Evolutionary conservation across 2,888 invertebrate genomes (phyloP).

Genomic region (Archaeoteleia sp.): DNA sequence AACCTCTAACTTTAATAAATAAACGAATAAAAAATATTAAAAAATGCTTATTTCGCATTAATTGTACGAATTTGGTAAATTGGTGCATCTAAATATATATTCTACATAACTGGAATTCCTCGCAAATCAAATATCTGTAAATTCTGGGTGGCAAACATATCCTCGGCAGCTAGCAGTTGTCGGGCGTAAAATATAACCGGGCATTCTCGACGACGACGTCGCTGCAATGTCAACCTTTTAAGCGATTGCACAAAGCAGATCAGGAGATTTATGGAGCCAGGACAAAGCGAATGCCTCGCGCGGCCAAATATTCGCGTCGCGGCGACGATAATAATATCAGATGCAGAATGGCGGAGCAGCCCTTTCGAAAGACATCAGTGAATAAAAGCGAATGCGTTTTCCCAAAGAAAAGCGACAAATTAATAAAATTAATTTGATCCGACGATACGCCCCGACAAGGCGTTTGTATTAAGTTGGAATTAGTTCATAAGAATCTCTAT

Average conservation of each 20-base stretch:
- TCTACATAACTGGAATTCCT: too few relatives aligned
- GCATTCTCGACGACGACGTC: constrained; percentile 23
- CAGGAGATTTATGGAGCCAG: constrained; percentile 46
- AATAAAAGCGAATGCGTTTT: constrained; percentile 12
- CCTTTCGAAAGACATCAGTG: constrained; percentile 17
- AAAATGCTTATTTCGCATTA: too few relatives aligned
- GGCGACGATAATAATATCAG: constrained; percentile 45
- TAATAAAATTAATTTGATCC: constrained; percentile 43
- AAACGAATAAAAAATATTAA: too few relatives aligned
- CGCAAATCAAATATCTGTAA: constrained; percentile 32
- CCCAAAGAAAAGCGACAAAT: constrained; percentile 11
- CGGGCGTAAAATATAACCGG: constrained; percentile 25
- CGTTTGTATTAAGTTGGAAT: too few relatives aligned
- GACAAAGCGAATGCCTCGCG: constrained; percentile 23
- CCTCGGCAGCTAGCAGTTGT: constrained; percentile 10
- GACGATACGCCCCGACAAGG: too few relatives aligned
- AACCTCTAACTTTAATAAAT: too few relatives aligned
- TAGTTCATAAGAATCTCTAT: too few relatives aligned
- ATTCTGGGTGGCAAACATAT: constrained; percentile 26
- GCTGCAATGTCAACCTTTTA: constrained; percentile 30
- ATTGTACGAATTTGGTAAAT: too few relatives aligned
- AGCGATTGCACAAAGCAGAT: constrained; percentile 32
- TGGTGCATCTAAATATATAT: too few relatives aligned
- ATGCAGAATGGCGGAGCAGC: constrained; percentile 23
- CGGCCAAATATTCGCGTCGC: constrained; percentile 14